phyloP scores from a whole-genome alignment of 1,140 invertebrate species.

The Gonioctena quinquepunctata region DNA sequence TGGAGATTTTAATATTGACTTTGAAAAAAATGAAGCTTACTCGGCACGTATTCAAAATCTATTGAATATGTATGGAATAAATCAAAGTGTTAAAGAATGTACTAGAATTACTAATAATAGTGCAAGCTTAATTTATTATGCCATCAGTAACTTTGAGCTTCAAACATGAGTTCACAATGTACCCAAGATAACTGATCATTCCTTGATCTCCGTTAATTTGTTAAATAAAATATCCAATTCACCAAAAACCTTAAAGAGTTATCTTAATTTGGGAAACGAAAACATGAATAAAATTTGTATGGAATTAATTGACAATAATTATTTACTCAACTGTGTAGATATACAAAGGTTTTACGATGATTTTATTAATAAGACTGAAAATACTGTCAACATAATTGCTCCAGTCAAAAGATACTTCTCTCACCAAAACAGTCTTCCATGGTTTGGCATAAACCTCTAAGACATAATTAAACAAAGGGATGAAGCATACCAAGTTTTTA shows the following conservation, averaged over 20 bases:
- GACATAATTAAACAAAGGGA: background rate
- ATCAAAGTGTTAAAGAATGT: background rate
- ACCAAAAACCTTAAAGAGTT: background rate
- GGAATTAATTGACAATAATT: background rate
- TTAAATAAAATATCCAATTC: background rate
- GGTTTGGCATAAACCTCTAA: background rate
- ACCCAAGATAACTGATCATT: constrained; percentile 9
- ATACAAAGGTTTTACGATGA: background rate
- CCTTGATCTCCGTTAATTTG: background rate
- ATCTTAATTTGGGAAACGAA: background rate
- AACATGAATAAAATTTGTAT: background rate
- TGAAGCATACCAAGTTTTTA: background rate
- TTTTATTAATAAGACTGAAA: background rate
- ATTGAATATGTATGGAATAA: background rate
- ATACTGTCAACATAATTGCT: background rate
- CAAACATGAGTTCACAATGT: background rate
- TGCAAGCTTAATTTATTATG: background rate
- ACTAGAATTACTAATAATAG: background rate
- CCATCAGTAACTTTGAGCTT: background rate
- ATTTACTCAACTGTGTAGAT: background rate
- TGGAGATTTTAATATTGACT: background rate
- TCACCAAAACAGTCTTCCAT: background rate
- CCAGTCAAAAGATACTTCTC: background rate
- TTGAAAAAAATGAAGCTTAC: background rate
- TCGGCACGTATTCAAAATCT: background rate